Percentiles rank a stretch among this genome's conserved stretches.
Conservation (phyloP, 2,113 vertebrate species). For the Anolis sagrei region DNA sequence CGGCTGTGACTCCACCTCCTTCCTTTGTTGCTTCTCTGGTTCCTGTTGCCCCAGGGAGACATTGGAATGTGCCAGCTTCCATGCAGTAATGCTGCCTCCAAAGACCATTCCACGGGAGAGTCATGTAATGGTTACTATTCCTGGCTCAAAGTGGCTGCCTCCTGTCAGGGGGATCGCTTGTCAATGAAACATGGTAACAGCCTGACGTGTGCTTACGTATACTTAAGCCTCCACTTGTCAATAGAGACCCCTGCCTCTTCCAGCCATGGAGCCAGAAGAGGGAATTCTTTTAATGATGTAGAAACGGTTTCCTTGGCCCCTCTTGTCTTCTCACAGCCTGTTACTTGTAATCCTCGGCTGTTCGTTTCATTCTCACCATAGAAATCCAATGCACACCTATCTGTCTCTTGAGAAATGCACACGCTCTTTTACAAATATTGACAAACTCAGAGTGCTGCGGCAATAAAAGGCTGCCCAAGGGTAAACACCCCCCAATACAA, state of each 20-base stretch:
- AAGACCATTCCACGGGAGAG: background rate
- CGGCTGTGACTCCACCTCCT: background rate
- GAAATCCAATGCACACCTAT: slow-evolving; percentile 10
- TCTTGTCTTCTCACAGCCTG: background rate
- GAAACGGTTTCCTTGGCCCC: background rate
- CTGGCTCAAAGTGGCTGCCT: slow-evolving; percentile 16
- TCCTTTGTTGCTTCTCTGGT: background rate
- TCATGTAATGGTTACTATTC: slow-evolving; percentile 17
- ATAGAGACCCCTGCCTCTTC: background rate
- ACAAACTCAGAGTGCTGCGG: background rate
- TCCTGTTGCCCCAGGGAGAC: background rate
- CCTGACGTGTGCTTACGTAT: background rate
- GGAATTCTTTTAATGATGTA: background rate
- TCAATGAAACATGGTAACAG: background rate
- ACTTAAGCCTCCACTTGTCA: background rate
- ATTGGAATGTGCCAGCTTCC: background rate
- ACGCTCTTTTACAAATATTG: slow-evolving; percentile 26
- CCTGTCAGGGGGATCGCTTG: slow-evolving; percentile 1
- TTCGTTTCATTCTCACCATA: slow-evolving; percentile 11
- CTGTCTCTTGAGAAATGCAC: rapidly evolving
- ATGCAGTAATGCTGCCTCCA: background rate
- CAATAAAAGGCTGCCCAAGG: slow-evolving; percentile 17
- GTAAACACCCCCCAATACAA: background rate
- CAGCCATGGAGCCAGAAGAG: background rate
- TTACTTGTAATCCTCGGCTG: background rate